phyloP scores from a whole-genome alignment of 2,113 vertebrate species.

The Nesospiza acunhae region DNA sequence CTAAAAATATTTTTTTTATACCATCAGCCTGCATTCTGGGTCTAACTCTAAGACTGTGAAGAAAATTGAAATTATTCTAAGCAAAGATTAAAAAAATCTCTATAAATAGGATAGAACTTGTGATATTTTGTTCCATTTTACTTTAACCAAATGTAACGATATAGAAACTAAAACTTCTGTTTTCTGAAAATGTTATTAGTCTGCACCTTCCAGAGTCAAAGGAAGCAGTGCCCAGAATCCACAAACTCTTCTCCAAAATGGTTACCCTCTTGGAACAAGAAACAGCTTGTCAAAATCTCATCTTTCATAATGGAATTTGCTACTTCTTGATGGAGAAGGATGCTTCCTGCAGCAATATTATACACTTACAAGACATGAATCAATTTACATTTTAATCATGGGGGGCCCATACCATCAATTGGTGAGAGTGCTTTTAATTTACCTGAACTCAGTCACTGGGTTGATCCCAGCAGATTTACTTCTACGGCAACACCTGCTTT shows the following conservation, averaged over 20 bases:
- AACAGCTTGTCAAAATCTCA: neutral
- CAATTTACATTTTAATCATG: slow-evolving; percentile 24
- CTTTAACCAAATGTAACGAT: neutral
- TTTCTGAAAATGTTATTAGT: neutral
- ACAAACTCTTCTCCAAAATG: neutral
- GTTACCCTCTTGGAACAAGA: neutral
- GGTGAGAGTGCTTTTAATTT: slow-evolving; percentile 44
- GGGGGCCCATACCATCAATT: neutral
- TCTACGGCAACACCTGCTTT: slow-evolving; percentile 9
- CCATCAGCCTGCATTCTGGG: neutral
- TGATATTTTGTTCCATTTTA: neutral
- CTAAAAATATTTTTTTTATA: neutral
- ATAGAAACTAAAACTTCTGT: neutral
- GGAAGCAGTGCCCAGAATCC: neutral
- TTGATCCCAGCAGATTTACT: slow-evolving; percentile 8
- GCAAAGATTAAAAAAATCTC: neutral
- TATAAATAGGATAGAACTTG: neutral
- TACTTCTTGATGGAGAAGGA: neutral
- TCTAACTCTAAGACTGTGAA: neutral
- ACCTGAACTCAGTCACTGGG: slow-evolving; percentile 35
- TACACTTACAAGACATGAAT: neutral
- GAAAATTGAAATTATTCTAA: neutral
- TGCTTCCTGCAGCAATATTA: neutral
- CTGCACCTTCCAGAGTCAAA: neutral
- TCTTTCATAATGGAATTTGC: neutral